Evolutionary conservation across 2,888 invertebrate species (phyloP).

Genomic region (Auanema sp.): DNA sequence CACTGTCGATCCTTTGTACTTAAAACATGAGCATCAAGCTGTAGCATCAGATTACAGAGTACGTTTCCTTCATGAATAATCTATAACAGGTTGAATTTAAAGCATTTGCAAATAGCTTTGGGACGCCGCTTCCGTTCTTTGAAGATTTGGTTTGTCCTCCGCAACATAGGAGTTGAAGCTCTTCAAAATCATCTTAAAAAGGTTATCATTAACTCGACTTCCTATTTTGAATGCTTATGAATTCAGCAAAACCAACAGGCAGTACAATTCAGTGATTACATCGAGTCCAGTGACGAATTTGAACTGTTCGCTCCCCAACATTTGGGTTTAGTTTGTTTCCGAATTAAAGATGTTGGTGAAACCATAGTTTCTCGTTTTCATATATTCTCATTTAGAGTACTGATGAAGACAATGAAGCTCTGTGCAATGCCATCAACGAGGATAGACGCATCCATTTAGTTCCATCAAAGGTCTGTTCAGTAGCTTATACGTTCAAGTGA

Average conservation of each 20-base stretch:
- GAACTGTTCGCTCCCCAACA: constrained; percentile 81
- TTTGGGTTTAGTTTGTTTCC: constrained; percentile 90
- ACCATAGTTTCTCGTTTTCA: too few relatives aligned
- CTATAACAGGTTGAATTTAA: constrained; percentile 5
- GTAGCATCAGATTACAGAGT: constrained; percentile 62
- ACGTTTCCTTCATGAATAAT: constrained; percentile 1
- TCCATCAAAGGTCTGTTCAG: constrained; percentile 60
- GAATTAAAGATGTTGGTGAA: constrained; percentile 72
- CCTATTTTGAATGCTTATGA: too few relatives aligned
- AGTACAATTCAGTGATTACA: constrained; percentile 76
- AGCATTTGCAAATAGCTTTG: constrained; percentile 72
- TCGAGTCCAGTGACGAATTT: constrained; percentile 77
- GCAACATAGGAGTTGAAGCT: constrained; percentile 88
- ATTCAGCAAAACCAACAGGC: constrained; percentile 73
- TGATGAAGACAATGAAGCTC: constrained; percentile 65
- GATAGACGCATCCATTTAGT: constrained; percentile 68
- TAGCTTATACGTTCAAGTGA: background rate
- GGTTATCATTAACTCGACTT: constrained; percentile 55
- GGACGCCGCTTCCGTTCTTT: constrained; percentile 91
- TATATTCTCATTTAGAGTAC: constrained; percentile 53
- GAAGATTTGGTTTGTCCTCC: constrained; percentile 94
- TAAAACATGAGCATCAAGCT: constrained; percentile 97
- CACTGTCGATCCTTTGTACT: constrained; percentile 93
- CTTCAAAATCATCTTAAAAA: constrained; percentile 87
- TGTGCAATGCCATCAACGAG: constrained; percentile 65